Conservation (phyloP, 2,797 vertebrate species). For the Cyprinodon diabolis region DNA sequence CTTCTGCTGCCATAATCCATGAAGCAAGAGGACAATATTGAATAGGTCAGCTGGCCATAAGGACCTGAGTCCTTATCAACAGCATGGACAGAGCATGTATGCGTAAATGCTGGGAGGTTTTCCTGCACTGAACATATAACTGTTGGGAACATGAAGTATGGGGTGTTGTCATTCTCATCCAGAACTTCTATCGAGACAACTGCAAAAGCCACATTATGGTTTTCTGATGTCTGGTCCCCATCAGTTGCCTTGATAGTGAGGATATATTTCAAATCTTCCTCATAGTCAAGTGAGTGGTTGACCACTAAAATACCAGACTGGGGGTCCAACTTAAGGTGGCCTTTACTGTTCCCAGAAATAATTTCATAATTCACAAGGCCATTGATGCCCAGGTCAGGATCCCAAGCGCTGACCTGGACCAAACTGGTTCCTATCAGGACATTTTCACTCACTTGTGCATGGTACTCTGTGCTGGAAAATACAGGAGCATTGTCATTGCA, state of each 20-base stretch:
- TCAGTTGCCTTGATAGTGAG: slow-evolving; percentile 87
- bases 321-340: slow-evolving; percentile 81
- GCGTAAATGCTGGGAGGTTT: slow-evolving; percentile 86
- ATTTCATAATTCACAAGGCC: slow-evolving; percentile 84
- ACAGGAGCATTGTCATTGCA: slow-evolving; percentile 88
- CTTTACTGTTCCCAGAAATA: slow-evolving; percentile 86
- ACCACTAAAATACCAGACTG: slow-evolving; percentile 84
- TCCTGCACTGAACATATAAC: slow-evolving; percentile 85
- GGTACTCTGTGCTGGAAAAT: slow-evolving; percentile 83
- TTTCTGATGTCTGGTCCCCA: slow-evolving; percentile 62
- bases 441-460: slow-evolving; percentile 84
- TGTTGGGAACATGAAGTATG: slow-evolving; percentile 86
- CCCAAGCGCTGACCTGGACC: slow-evolving; percentile 82
- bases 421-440: slow-evolving; percentile 77
- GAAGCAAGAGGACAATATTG: slow-evolving; percentile 86
- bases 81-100: slow-evolving; percentile 84
- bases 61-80: slow-evolving; percentile 88
- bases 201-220: slow-evolving; percentile 82
- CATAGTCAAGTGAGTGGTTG: slow-evolving; percentile 85
- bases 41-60: slow-evolving; percentile 88
- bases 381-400: slow-evolving; percentile 83
- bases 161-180: slow-evolving; percentile 93
- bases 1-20: slow-evolving; percentile 73
- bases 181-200: slow-evolving; percentile 81
- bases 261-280: slow-evolving; percentile 82